Conservation (phyloP, 2,888 invertebrate species). For the Noctua pronuba region DNA sequence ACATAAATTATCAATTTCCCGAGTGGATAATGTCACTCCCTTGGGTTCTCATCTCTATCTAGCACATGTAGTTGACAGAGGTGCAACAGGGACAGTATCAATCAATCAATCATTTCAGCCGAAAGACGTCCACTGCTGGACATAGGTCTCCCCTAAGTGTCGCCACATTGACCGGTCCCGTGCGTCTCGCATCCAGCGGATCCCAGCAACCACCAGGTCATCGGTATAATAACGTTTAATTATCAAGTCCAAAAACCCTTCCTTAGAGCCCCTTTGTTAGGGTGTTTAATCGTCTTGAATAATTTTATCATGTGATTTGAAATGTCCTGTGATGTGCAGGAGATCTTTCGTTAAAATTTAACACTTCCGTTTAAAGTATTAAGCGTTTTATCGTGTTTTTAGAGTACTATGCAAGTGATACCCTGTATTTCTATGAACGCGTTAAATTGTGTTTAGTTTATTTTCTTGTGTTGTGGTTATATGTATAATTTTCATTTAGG, state of each 20-base stretch:
- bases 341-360: neutral
- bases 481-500: slow-evolving; percentile 3
- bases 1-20: neutral
- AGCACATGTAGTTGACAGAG: neutral
- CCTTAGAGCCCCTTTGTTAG: neutral
- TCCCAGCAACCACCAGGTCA: too few species aligned
- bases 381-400: neutral
- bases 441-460: neutral
- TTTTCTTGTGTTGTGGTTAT: neutral
- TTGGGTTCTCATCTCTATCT: neutral
- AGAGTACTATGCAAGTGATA: neutral
- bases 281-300: neutral
- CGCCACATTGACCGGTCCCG: too few species aligned
- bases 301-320: neutral
- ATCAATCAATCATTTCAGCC: too few species aligned
- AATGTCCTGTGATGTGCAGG: slow-evolving; percentile 32
- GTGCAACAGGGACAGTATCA: neutral
- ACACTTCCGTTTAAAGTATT: neutral
- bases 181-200: too few species aligned
- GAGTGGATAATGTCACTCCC: neutral
- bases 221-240: neutral
- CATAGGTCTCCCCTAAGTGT: too few species aligned
- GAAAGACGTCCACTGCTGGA: too few species aligned
- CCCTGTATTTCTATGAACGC: neutral
- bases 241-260: neutral